Evolutionary conservation across 2,797 vertebrate species (phyloP), one percentile per base, ranked within the genome.

Genomic region (Sebastes itinus): DNA sequence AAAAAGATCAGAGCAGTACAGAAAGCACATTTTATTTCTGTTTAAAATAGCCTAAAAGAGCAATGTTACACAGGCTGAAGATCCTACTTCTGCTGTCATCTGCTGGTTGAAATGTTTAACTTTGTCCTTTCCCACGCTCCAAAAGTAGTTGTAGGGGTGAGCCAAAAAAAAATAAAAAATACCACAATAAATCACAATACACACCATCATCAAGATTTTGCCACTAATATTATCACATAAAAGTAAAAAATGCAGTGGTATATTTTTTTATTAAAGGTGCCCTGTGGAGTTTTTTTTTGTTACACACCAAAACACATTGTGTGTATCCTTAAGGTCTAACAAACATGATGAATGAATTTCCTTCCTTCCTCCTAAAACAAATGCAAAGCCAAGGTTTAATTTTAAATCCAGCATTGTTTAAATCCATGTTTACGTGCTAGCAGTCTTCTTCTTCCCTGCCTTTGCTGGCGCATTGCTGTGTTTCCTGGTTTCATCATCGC

Each of bases 31-130:
- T 81, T 72, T 72, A 49, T 65, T 52, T 75, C 63, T 72, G 61
- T 63, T 52, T 78, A 61, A 79, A 72, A 23, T 13, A 55, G 59
- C 56, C 59, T 56, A 68, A 69, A 81, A 80, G 68, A 76, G 61
- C 9, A 30, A 59, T 46, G 52, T 62, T 42, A 54, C 52, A 55
- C 3, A 49, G 42, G 72, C 22, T 54, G 16, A 65, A 80, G 78
- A 20, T 77, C 28, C 10, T 28, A 25, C 25, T 64, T 38, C 42
- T 77, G 33, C 28, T n/a, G 25, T 38, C 1, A 2, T 61, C 23
- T 71, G 46, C 61, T 20, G 59, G 62, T 59, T 33, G 23, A 69
- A 63, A 46, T 7, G n/a, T 30, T 56, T 58, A 22, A 49, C 25
- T 52, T 70, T 54, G 64, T 14, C 32, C 30, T 62, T 12, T 70